These are phyloP conservation scores for Gastrophysa polygoni DNA, from an alignment of 2,888 invertebrate species.

Conservation along the genomic window DNA sequence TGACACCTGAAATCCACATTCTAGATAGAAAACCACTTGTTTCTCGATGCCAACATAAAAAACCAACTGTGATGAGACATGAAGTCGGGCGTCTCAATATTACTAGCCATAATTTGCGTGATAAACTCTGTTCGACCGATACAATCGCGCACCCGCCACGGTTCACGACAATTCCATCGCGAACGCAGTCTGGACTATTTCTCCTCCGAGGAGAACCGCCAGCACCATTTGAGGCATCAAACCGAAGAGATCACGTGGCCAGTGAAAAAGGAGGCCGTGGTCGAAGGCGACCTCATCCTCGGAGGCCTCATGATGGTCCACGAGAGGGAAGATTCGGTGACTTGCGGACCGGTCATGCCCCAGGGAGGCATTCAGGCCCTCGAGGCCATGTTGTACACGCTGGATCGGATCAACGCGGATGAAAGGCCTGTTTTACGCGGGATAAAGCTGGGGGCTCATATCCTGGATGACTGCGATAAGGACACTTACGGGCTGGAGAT, in stretches of 20 bases:
- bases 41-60: neutral
- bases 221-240: constrained; percentile 41
- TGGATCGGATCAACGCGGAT: constrained; percentile 78
- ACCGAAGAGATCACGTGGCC: constrained; percentile 68
- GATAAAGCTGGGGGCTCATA: constrained; percentile 82
- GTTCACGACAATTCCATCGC: constrained; percentile 26
- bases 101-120: neutral
- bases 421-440: constrained; percentile 73
- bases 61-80: too few species aligned
- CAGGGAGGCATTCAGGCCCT: constrained; percentile 89
- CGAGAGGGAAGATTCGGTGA: constrained; percentile 84
- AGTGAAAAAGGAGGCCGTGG: constrained; percentile 82
- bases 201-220: too few species aligned
- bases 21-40: neutral
- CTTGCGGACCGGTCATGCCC: constrained; percentile 93
- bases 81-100: neutral
- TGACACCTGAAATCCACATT: neutral
- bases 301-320: constrained; percentile 97
- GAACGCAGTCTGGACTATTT: constrained; percentile 33
- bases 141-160: constrained; percentile 22
- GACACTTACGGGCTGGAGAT: constrained; percentile 95
- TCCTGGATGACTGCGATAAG: constrained; percentile 94
- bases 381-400: constrained; percentile 90
- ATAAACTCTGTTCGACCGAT: neutral
- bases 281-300: constrained; percentile 86